phyloP scores from a whole-genome alignment of 2,113 vertebrate species.

The Petrocephalus zakoni region DNA sequence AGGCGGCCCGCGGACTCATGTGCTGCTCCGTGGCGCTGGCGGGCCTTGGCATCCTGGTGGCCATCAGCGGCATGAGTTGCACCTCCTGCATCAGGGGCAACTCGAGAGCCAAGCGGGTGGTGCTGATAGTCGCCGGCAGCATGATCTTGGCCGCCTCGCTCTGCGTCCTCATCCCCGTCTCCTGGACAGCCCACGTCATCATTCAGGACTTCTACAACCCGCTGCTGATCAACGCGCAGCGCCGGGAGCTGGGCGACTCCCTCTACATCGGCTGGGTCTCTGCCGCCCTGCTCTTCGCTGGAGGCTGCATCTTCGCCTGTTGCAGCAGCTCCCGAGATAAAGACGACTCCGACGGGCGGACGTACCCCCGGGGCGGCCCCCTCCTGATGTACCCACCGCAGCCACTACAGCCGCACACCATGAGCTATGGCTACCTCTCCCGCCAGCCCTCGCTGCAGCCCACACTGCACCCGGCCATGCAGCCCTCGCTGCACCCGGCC shows the following conservation, averaged over 20 bases:
- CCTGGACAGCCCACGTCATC: conserved; percentile 66
- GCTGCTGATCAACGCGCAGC: conserved; percentile 59
- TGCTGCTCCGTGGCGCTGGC: conserved; percentile 62
- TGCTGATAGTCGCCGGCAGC: conserved; percentile 56
- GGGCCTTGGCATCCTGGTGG: conserved; percentile 61
- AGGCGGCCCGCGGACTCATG: conserved; percentile 78
- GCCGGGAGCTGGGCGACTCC: conserved; percentile 68
- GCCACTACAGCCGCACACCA: conserved; percentile 32
- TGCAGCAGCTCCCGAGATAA: conserved; percentile 44
- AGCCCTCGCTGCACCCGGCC: not conserved
- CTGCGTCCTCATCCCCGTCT: conserved; percentile 61
- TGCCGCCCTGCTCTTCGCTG: conserved; percentile 53
- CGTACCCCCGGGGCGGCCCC: conserved; percentile 44
- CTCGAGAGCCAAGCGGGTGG: conserved; percentile 48
- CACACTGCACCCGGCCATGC: not conserved
- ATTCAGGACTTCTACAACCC: conserved; percentile 69
- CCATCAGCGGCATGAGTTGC: conserved; percentile 68
- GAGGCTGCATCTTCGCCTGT: conserved; percentile 62
- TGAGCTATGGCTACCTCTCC: conserved; percentile 51
- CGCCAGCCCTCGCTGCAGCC: conserved; percentile 49
- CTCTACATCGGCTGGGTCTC: conserved; percentile 72
- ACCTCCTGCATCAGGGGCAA: conserved; percentile 58
- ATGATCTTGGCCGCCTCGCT: conserved; percentile 57
- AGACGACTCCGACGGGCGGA: conserved; percentile 28
- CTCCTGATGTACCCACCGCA: conserved; percentile 47